Conservation (phyloP, 1,140 invertebrate species). For the Prorops nasuta region DNA sequence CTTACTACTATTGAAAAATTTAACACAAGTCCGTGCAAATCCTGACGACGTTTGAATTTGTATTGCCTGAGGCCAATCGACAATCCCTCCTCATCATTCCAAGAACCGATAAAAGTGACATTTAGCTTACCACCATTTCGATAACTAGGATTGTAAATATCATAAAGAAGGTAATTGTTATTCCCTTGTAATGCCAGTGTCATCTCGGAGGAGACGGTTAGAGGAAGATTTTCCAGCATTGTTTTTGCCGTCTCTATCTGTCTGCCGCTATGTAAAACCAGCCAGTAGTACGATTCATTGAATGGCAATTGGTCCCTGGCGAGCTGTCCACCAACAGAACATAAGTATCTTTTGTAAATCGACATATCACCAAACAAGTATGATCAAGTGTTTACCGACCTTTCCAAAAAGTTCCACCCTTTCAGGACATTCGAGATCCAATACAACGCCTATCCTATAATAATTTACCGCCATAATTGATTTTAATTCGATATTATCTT, state of each 20-base stretch:
- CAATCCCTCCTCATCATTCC: constrained; percentile 38
- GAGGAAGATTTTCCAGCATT: constrained; percentile 25
- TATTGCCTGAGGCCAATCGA: constrained; percentile 40
- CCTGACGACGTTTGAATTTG: constrained; percentile 51
- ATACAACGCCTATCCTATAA: constrained; percentile 33
- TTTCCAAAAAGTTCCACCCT: constrained; percentile 22
- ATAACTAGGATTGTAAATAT: constrained; percentile 54
- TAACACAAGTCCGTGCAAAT: constrained; percentile 54
- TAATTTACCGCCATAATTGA: constrained; percentile 31
- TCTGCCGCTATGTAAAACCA: constrained; percentile 19
- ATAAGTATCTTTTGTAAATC: too few relatives aligned
- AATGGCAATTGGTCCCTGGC: constrained; percentile 19
- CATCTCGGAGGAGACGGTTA: constrained; percentile 35
- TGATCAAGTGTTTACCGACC: constrained; percentile 10
- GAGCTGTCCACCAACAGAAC: constrained; percentile 22
- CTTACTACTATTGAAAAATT: constrained; percentile 57
- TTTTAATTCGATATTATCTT: constrained; percentile 21
- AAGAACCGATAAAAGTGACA: constrained; percentile 54
- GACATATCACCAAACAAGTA: not conserved
- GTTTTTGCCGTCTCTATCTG: constrained; percentile 10
- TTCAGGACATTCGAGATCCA: constrained; percentile 33
- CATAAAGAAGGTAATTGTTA: constrained; percentile 29
- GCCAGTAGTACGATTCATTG: constrained; percentile 43
- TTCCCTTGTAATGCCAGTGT: constrained; percentile 19
- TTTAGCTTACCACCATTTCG: constrained; percentile 56